These are phyloP conservation scores for Cryptocephalus primarius DNA, from an alignment of 2,888 invertebrate genomes.

Conservation along the genomic window DNA sequence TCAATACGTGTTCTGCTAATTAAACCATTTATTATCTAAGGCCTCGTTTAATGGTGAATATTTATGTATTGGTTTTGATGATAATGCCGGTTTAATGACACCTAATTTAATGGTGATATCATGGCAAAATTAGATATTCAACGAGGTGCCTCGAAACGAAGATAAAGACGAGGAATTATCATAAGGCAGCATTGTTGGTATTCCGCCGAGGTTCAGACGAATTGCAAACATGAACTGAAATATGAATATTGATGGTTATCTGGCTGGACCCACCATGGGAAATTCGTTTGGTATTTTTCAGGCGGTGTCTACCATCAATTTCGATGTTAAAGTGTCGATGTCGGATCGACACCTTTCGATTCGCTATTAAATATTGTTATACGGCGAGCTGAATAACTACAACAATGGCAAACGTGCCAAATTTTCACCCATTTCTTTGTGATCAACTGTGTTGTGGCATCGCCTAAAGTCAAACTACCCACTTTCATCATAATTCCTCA, in stretches of 20 bases:
- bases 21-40: slow-evolving; percentile 21
- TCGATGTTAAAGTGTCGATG: no score
- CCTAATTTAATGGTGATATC: slow-evolving; percentile 16
- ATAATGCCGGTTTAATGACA: slow-evolving; percentile 16
- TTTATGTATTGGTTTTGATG: slow-evolving; percentile 14
- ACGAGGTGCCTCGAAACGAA: slow-evolving; percentile 9
- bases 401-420: no score
- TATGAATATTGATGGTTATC: background rate
- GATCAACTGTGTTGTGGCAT: no score
- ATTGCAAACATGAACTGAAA: slow-evolving; percentile 11
- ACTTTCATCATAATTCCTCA: no score
- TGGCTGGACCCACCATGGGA: background rate
- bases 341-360: no score
- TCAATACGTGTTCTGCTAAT: slow-evolving; percentile 23
- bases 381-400: no score
- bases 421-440: no score
- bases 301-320: no score
- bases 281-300: background rate
- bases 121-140: slow-evolving; percentile 16
- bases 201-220: slow-evolving; percentile 8
- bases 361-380: no score
- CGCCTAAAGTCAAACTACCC: no score
- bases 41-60: slow-evolving; percentile 15
- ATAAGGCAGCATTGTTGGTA: slow-evolving; percentile 10
- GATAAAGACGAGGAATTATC: slow-evolving; percentile 12